These are phyloP conservation scores for Cynopterus brachyotis DNA, from an alignment of 2,113 vertebrate genomes.

Conservation along the genomic window DNA sequence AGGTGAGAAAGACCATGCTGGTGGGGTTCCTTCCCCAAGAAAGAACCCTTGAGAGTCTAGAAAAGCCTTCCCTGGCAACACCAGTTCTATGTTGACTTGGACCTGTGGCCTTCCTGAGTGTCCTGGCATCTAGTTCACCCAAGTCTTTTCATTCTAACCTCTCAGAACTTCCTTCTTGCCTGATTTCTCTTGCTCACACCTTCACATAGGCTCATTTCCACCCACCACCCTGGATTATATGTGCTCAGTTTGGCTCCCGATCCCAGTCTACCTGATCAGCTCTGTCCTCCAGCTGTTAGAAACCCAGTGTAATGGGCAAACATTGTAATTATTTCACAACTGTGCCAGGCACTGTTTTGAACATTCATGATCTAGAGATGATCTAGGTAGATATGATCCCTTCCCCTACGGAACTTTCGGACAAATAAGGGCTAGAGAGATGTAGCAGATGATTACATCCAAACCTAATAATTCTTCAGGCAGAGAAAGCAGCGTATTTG, in stretches of 20 bases:
- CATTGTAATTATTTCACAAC: neutral
- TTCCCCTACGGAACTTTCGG: neutral
- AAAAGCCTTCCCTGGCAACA: neutral
- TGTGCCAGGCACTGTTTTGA: neutral
- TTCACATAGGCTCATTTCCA: neutral
- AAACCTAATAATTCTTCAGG: neutral
- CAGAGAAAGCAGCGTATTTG: conserved; percentile 22
- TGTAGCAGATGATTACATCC: neutral
- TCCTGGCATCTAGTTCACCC: neutral
- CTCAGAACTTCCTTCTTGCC: neutral
- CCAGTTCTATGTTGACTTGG: neutral
- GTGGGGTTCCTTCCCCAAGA: neutral
- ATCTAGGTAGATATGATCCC: neutral
- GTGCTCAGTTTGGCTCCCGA: neutral
- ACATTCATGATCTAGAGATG: neutral
- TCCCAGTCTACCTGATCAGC: neutral
- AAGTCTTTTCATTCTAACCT: neutral
- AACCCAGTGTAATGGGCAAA: neutral
- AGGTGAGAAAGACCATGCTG: rapidly evolving
- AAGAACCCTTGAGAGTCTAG: neutral
- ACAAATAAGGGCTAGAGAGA: neutral
- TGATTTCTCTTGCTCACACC: neutral
- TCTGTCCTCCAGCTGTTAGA: neutral
- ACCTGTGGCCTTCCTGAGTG: neutral
- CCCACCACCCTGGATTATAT: neutral